Evolutionary conservation across 2,797 vertebrate genomes (phyloP), one percentile per base, ranked within the genome.

Genomic region (Rousettus madagascariensis): DNA sequence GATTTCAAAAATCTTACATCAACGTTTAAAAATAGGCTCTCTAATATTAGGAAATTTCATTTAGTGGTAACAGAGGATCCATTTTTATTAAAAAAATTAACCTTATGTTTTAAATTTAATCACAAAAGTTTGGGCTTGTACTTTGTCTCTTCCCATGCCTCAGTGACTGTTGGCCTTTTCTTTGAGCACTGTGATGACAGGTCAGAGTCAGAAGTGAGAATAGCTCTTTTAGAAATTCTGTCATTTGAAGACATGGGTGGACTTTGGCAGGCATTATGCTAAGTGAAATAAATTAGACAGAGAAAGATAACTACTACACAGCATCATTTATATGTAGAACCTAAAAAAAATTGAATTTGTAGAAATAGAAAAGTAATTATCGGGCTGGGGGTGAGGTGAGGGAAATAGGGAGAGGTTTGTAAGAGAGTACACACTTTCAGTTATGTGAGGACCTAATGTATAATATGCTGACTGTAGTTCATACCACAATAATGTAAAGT

Each of bases 21-120:
- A 83, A 46, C 90, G 63, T 68, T 84, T 82, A 88, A 84, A 94
- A 91, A 66, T 33, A 63, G 12, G 9, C 12, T 85, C 38, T 78
- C 5, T 53, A 79, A 57, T 84, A 28, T 71, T 93, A 71, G n/a
- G 7, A 66, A 86, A 43, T 91, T 46, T 83, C 16, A 55, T 77
- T 74, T 90, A 89, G n/a, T 75, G 38, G 10, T 69, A 55, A 74
- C 17, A 38, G 12, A 71, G 5, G 19, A 30, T n/a, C 8, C 28
- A 4, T 41, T 57, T 57, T 74, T 68, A 75, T 80, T n/a, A 69
- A 93, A 86, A 90, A 9, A 57, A 41, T 16, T 83, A 41, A 82
- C 41, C 2, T 90, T 75, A 83, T 82, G 68, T 78, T 93, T 96
- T 87, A 86, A 92, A 83, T 69, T 88, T 65, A 61, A 28, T 87